phyloP scores from a whole-genome alignment of 2,888 invertebrate genomes.

The Mantis religiosa region DNA sequence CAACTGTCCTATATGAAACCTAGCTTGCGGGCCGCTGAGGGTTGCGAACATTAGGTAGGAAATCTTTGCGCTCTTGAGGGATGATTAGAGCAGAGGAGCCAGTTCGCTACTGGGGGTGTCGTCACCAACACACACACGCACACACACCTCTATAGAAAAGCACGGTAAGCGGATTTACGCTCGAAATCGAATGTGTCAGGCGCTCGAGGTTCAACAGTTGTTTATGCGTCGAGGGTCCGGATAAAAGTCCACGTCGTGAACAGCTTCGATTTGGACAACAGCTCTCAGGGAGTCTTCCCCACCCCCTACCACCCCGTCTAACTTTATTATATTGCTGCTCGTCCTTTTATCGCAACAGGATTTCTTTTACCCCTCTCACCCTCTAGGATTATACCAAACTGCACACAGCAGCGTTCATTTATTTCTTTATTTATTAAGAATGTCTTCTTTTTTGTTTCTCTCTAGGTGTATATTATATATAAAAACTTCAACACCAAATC shows the following conservation, averaged over 20 bases:
- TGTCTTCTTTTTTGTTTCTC: no score
- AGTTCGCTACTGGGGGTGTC: neutral
- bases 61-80: neutral
- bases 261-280: neutral
- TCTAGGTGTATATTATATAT: no score
- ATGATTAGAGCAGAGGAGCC: neutral
- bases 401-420: neutral
- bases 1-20: no score
- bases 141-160: neutral
- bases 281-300: neutral
- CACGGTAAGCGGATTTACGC: neutral
- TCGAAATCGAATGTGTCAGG: neutral
- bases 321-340: neutral
- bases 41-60: neutral
- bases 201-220: slow-evolving; percentile 6
- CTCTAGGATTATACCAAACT: neutral
- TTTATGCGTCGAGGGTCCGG: neutral
- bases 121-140: neutral
- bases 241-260: neutral
- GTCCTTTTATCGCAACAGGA: neutral
- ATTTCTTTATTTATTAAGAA: neutral
- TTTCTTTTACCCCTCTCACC: neutral
- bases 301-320: neutral
- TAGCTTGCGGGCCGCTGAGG: no score
- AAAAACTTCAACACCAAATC: no score